Percentiles rank a stretch among this genome's conserved stretches.
Conservation (phyloP, 1,140 invertebrate species). For the Drosophila tristis region DNA sequence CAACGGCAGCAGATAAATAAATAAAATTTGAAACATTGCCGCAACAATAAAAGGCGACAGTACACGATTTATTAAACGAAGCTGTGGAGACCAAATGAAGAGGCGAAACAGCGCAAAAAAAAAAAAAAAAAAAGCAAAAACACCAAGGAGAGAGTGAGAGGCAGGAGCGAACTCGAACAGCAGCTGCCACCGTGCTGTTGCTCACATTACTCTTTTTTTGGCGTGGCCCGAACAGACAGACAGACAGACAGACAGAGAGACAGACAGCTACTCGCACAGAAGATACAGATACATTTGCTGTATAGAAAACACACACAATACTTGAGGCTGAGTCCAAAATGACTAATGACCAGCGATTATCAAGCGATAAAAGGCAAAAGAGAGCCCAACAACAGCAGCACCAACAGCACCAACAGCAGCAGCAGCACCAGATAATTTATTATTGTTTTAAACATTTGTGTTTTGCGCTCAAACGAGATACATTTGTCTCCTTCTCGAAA, state of each 20-base stretch:
- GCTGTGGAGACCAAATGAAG: conserved; percentile 61
- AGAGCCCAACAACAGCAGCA: conserved; percentile 45
- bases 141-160: neutral
- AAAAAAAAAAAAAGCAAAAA: neutral
- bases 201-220: conserved; percentile 81
- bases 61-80: conserved; percentile 80
- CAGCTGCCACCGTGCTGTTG: conserved; percentile 77
- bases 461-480: conserved; percentile 81
- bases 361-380: conserved; percentile 80
- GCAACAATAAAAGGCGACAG: conserved; percentile 82
- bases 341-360: conserved; percentile 84
- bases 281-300: conserved; percentile 74
- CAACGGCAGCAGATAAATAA: conserved; percentile 80
- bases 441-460: conserved; percentile 83
- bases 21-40: conserved; percentile 83
- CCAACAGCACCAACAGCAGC: conserved; percentile 53
- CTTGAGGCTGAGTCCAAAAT: conserved; percentile 80
- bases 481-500: conserved; percentile 70
- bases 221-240: conserved; percentile 48
- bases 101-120: conserved; percentile 50
- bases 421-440: conserved; percentile 72
- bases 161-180: conserved; percentile 42
- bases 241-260: conserved; percentile 1
- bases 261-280: conserved; percentile 34
- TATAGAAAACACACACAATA: conserved; percentile 75